These are phyloP conservation scores for Dicerorhinus sumatrensis DNA, from an alignment of 2,113 vertebrate species.

Conservation along the genomic window DNA sequence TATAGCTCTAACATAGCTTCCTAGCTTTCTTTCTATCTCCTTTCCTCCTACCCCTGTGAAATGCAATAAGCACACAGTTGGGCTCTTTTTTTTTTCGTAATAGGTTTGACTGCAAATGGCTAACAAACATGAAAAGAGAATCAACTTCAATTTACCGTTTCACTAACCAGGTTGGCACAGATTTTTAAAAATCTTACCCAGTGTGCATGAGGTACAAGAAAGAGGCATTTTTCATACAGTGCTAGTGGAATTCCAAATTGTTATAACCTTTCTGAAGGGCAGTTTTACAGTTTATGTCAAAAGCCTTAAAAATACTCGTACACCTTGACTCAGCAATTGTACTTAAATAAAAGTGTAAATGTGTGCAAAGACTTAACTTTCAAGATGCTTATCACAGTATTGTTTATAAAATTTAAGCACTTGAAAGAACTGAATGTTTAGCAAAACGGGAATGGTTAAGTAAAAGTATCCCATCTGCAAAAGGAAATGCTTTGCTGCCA, in stretches of 20 bases:
- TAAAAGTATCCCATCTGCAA: background rate
- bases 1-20: background rate
- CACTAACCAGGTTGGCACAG: constrained; percentile 13
- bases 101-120: constrained; percentile 9
- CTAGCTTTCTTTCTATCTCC: background rate
- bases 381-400: background rate
- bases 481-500: background rate
- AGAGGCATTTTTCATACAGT: background rate
- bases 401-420: constrained; percentile 55
- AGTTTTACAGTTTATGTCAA: constrained; percentile 37
- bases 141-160: constrained; percentile 38
- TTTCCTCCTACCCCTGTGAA: background rate
- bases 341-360: background rate
- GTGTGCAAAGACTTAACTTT: constrained; percentile 25
- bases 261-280: constrained; percentile 34
- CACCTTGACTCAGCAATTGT: background rate
- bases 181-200: background rate
- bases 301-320: background rate
- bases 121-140: constrained; percentile 25
- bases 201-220: background rate
- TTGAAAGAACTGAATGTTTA: background rate
- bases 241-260: constrained; percentile 7
- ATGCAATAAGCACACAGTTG: background rate
- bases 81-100: background rate
- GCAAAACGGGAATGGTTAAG: background rate